A percentile compares a stretch with the other conserved stretches of the same genome.
Evolutionary conservation across 2,888 invertebrate species (phyloP).

Genomic region (Empis livida): DNA sequence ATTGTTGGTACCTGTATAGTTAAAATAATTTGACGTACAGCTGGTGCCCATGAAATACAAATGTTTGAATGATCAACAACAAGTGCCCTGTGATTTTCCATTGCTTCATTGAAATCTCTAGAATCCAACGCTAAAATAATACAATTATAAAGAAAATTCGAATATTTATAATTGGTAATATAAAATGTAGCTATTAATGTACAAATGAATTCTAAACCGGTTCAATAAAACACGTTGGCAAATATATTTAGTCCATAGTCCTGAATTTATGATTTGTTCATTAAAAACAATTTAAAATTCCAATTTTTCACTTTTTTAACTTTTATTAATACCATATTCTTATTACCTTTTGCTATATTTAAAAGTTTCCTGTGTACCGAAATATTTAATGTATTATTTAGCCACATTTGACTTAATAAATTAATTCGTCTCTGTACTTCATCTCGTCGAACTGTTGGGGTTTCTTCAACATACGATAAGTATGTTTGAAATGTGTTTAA

Average conservation of each 20-base stretch:
- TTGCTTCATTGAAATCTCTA: conserved; percentile 19
- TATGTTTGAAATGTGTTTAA: conserved; percentile 12
- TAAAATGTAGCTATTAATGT: too few relatives aligned
- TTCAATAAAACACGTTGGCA: too few relatives aligned
- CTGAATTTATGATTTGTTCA: too few relatives aligned
- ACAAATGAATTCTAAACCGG: too few relatives aligned
- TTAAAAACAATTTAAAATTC: too few relatives aligned
- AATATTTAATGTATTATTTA: conserved; percentile 18
- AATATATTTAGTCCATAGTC: too few relatives aligned
- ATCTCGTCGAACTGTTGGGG: conserved; percentile 18
- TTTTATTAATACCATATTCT: too few relatives aligned
- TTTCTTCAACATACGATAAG: conserved; percentile 16
- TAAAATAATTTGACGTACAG: conserved; percentile 21
- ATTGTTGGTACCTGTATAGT: conserved; percentile 13
- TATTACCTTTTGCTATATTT: conserved; percentile 18
- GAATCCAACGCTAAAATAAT: conserved; percentile 14
- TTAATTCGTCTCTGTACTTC: conserved; percentile 21
- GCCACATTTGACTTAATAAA: conserved; percentile 22
- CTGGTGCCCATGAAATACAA: conserved; percentile 21
- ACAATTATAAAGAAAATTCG: too few relatives aligned
- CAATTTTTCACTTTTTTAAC: too few relatives aligned
- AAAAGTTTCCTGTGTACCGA: conserved; percentile 20
- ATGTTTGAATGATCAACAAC: conserved; percentile 22
- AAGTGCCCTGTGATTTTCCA: conserved; percentile 20
- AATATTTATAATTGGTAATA: too few relatives aligned